Percentiles rank a stretch among this genome's conserved stretches.
These are phyloP conservation scores for Coranthus polyacanthus DNA, from an alignment of 2,797 vertebrate species.

Conservation along the genomic window DNA sequence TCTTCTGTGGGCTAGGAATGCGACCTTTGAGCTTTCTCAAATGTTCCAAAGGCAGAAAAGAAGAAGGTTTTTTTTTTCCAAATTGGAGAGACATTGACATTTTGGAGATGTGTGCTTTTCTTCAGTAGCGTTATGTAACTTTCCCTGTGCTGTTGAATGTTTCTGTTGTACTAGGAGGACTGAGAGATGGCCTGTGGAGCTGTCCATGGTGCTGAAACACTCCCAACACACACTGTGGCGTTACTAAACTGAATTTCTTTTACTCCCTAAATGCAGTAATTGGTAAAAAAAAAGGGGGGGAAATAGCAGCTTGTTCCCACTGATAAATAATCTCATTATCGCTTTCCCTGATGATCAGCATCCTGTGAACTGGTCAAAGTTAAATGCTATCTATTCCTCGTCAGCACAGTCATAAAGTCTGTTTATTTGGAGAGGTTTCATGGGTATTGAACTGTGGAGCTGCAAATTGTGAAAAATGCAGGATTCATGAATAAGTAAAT, in stretches of 20 bases:
- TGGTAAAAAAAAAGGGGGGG: not conserved
- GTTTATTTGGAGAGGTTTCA: slow-evolving; percentile 6
- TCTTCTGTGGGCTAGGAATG: slow-evolving; percentile 3
- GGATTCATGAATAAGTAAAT: no score
- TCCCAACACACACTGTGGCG: not conserved
- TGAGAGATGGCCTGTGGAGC: slow-evolving; percentile 30
- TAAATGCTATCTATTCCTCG: slow-evolving; percentile 18
- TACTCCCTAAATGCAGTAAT: not conserved
- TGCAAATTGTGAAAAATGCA: slow-evolving; percentile 3
- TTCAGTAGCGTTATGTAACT: slow-evolving; percentile 16
- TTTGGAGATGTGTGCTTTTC: not conserved
- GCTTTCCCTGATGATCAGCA: not conserved
- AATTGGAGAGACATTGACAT: no score
- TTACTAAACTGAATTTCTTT: not conserved
- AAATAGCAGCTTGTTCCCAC: no score
- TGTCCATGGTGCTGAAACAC: slow-evolving; percentile 66
- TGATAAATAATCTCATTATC: slow-evolving; percentile 20
- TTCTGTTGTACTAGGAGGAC: slow-evolving; percentile 6
- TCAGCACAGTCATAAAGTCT: slow-evolving; percentile 13
- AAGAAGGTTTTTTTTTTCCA: not conserved
- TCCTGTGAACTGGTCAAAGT: slow-evolving; percentile 2
- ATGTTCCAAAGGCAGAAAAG: not conserved
- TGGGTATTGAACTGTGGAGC: not conserved
- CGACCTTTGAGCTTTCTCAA: slow-evolving; percentile 9
- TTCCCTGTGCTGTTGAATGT: slow-evolving; percentile 7